Percentiles rank a stretch among this genome's conserved stretches.
These are phyloP conservation scores for Catharus fuscescens DNA, from an alignment of 2,113 vertebrate species.

Conservation along the genomic window DNA sequence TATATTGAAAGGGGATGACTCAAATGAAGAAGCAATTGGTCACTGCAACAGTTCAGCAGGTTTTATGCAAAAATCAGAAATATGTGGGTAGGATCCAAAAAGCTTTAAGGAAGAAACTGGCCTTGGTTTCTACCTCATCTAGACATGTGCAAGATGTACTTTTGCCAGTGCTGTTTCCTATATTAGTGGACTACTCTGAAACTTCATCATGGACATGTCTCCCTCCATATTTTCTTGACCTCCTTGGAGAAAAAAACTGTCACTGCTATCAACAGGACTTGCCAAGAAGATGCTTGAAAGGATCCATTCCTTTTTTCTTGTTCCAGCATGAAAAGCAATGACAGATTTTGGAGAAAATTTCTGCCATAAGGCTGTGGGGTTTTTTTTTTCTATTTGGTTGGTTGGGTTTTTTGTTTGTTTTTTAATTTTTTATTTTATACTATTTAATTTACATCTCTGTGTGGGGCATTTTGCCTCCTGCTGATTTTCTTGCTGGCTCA, in stretches of 20 bases:
- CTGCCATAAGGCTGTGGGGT: not conserved
- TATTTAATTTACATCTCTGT: not conserved
- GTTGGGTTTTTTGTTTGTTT: not conserved
- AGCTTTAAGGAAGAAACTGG: not conserved
- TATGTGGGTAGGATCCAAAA: not conserved
- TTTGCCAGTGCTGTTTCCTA: not conserved
- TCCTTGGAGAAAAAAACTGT: not conserved
- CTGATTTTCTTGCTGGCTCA: not conserved
- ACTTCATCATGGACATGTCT: not conserved
- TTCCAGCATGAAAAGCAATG: not conserved
- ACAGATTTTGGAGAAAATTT: not conserved
- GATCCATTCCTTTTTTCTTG: not conserved
- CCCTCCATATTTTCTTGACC: not conserved
- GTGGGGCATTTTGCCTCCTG: not conserved
- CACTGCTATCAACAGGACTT: not conserved
- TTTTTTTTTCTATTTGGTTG: no score
- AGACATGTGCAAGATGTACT: not conserved
- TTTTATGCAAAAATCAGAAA: conserved; percentile 35
- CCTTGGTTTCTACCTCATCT: not conserved
- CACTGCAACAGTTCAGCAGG: conserved; percentile 1
- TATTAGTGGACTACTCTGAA: not conserved
- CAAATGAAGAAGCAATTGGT: conserved; percentile 25
- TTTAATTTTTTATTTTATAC: not conserved
- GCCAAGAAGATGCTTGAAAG: not conserved
- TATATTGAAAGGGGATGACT: not conserved